Conservation (phyloP, 2,888 invertebrate species). For the Strigamia transsilvanica region DNA sequence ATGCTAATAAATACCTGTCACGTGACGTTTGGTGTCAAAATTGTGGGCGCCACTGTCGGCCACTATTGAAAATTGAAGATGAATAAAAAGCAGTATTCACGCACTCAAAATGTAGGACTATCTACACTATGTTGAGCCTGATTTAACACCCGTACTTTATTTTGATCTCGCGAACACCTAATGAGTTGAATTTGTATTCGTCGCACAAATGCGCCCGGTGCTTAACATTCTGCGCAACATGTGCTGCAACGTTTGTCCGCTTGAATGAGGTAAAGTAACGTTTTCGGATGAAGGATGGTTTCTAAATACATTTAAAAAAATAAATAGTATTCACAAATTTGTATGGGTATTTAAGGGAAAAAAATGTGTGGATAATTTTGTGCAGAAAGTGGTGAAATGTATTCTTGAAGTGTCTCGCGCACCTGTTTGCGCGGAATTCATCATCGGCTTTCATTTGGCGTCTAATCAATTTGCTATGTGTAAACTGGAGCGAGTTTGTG, state of each 20-base stretch:
- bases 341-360: too few relatives aligned
- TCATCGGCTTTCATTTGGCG: neutral
- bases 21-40: too few relatives aligned
- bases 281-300: neutral
- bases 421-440: neutral
- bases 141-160: conserved; percentile 7
- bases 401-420: neutral
- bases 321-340: too few relatives aligned
- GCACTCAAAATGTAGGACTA: neutral
- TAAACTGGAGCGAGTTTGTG: neutral
- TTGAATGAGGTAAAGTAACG: conserved; percentile 4
- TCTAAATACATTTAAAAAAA: too few relatives aligned
- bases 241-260: conserved; percentile 28
- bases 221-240: conserved; percentile 46
- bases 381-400: neutral
- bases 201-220: neutral
- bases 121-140: neutral
- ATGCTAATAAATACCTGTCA: too few relatives aligned
- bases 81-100: neutral
- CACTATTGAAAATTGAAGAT: neutral
- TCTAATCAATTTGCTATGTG: neutral
- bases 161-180: conserved; percentile 12
- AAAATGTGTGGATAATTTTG: neutral
- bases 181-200: conserved; percentile 28
- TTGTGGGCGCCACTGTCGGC: neutral